Evolutionary conservation across 1,140 invertebrate species (phyloP).

Genomic region (Leptopilina boulardi): DNA sequence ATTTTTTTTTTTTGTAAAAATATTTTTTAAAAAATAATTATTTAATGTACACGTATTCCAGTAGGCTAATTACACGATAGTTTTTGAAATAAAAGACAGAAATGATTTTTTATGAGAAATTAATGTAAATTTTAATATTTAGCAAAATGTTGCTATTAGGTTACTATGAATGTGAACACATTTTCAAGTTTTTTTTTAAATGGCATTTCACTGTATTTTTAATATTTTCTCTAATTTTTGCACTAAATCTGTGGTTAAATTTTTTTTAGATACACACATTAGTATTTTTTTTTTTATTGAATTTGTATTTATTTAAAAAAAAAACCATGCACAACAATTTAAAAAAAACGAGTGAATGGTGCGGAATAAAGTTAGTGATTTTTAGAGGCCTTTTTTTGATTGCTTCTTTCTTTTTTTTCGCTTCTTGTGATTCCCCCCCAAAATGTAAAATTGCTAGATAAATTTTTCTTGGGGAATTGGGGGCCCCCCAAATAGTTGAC

Average conservation of each 20-base stretch:
- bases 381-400: conserved; percentile 47
- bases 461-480: conserved; percentile 42
- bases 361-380: conserved; percentile 45
- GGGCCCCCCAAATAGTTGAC: conserved; percentile 58
- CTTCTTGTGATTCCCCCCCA: conserved; percentile 45
- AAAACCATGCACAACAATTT: conserved; percentile 1
- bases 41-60: no score
- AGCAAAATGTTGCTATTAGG: no score
- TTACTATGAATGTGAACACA: background rate
- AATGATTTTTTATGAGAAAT: background rate
- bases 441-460: conserved; percentile 31
- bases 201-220: background rate
- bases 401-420: conserved; percentile 57
- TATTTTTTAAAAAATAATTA: background rate
- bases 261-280: no score
- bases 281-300: no score
- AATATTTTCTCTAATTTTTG: background rate
- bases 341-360: conserved; percentile 43
- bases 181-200: background rate
- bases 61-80: conserved; percentile 8
- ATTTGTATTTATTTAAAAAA: background rate
- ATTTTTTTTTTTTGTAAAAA: background rate
- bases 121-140: background rate
- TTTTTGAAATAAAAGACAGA: background rate
- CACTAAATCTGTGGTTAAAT: background rate